Evolutionary conservation across 2,888 invertebrate species (phyloP).

Genomic region (Cryptus armator): DNA sequence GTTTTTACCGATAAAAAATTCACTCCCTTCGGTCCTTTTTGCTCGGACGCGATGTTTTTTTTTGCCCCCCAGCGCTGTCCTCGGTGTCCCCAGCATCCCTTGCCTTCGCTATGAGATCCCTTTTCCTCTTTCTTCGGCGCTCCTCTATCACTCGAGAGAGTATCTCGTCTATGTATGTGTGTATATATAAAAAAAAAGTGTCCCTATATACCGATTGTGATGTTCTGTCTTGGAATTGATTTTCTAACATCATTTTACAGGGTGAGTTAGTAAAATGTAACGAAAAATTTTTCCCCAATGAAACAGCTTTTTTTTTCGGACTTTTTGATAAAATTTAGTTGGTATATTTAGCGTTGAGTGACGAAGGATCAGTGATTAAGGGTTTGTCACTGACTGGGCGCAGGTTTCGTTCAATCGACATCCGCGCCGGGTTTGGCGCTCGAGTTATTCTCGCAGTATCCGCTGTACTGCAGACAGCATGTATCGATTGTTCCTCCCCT

Average conservation of each 20-base stretch:
- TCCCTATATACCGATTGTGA: slow-evolving; percentile 14
- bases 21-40: slow-evolving; percentile 79
- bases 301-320: too few species aligned
- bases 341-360: slow-evolving; percentile 32
- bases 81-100: slow-evolving; percentile 46
- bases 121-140: slow-evolving; percentile 20
- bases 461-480: slow-evolving; percentile 73
- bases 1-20: slow-evolving; percentile 85
- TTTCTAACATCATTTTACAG: not conserved
- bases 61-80: slow-evolving; percentile 63
- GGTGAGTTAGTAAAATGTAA: not conserved
- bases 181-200: slow-evolving; percentile 22
- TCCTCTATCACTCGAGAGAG: slow-evolving; percentile 55
- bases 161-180: slow-evolving; percentile 31
- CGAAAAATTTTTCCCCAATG: not conserved
- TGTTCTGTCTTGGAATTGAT: not conserved
- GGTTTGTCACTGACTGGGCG: slow-evolving; percentile 58
- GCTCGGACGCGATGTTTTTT: slow-evolving; percentile 71
- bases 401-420: slow-evolving; percentile 74
- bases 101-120: slow-evolving; percentile 51
- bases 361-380: slow-evolving; percentile 57
- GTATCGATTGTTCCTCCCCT: slow-evolving; percentile 80
- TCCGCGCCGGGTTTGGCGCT: slow-evolving; percentile 72
- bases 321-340: not conserved
- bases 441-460: slow-evolving; percentile 72